Evolutionary conservation across 2,888 invertebrate species (phyloP), one percentile per base, ranked within the genome.

Genomic region (Zaprionus bogoriensis): DNA sequence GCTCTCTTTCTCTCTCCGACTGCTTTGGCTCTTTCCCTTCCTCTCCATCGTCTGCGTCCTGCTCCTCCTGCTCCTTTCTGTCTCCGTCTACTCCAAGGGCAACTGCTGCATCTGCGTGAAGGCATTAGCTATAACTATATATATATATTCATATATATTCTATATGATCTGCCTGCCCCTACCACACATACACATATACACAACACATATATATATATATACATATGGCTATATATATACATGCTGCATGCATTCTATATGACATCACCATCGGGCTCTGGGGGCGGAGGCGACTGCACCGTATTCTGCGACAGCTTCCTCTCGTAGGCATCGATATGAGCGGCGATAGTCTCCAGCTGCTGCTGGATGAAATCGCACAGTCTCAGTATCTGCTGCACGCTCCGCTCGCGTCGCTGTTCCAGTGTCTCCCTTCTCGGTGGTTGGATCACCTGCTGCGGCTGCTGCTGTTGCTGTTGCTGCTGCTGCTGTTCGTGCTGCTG

Each of bases 211-310:
- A 38, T 10, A 38, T 10, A 9, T 10, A 9, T 10, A 38, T 12
- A 5, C 20, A 23, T n/a, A 12, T 19, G 38, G 14, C 14, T 10
- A 38, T 10, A 9, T 10, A 9, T 10, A 38, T 12, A 5, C 20
- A 23, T n/a, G 6, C 10, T 17, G 14, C 27, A 27, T 19, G 12
- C 0, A 1, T 10, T 39, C 39, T 75, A 79, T 14, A 79, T 58
- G 54, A 59, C 44, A 58, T 79, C 80, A 4, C 62, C 68, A 14
- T 76, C 62, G 12, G 68, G 65, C 20, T 79, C 61, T 4, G 48
- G 73, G 1, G 62, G 41, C 27, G 67, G 58, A 1, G 53, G 22
- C 7, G 44, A 51, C 4, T 50, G 30, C 0, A 12, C 38, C 23
- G 42, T 19, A 4, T 41, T 48, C 39, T 38, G 46, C 0, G 10